Evolutionary conservation across 1,140 invertebrate species (phyloP), one percentile per base, ranked within the genome.

Genomic region (Rhopalosiphum padi): DNA sequence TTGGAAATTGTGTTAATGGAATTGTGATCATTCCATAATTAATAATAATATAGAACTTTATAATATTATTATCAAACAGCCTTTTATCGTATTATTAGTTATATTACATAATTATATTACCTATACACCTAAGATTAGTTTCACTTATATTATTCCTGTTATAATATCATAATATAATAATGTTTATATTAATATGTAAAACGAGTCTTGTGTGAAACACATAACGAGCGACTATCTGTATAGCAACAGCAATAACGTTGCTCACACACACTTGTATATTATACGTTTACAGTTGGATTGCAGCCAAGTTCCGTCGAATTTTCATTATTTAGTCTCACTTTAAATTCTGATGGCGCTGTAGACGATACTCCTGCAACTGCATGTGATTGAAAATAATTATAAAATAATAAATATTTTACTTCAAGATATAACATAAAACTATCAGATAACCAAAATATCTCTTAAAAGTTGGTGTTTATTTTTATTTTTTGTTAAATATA

Each of bases 251-350:
- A 90, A 90, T 68, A 68, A 90, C 88, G 88, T 41, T 53, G 53
- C 53, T 90, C 87, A 41, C 53, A 88, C 85, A 48, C 43, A 25
- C 87, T 25, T 41, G n/a, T 53, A 4, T 35, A 51, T 1, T 53
- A 9, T 35, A 51, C 37, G 37, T 89, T 53, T 55, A 55, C 35
- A 41, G 18, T 41, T 90, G 89, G 89, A 90, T 43, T 25, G 35
- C 2, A 68, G 89, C 89, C 89, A 90, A 90, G 89, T 90, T n/a
- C 41, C 89, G 37, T 30, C 53, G 89, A 90, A 90, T 90, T 90
- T 90, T 90, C 55, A 90, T 90, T 90, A 90, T 68, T 68, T n/a
- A 90, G 55, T 90, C 55, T 43, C 89, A 37, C 25, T 90, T 90
- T 90, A 55, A 90, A 90, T 90, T 90, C 37, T 90, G 37, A 68